Base-by-base conservation (phyloP, 2,888 invertebrate genomes). In the Pseudolycoriella hygida region DNA sequence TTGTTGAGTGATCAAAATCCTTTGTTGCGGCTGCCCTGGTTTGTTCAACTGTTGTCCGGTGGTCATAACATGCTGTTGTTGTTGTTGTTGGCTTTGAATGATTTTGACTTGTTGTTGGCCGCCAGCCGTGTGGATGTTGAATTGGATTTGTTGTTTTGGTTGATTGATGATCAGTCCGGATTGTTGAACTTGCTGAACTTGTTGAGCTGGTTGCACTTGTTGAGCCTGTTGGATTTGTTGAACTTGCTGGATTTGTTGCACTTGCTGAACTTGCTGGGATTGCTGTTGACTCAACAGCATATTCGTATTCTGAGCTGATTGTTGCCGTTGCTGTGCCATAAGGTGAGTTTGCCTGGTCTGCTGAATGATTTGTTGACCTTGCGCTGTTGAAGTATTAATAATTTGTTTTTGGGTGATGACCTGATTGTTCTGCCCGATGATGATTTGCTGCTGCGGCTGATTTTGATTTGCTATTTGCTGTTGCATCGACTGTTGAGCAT, bases 1-100 rank as follows among this genome's bases (percentile, higher is more conserved):
- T 51, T 76, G 76, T 39, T 74, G 74, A 44, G 67, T 73, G 58
- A 75, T 70, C 32, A 73, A 59, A 51, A 67, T 60, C 54, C 66
- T 49, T 12, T 14, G 12, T 3, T 17, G 17, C 3, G 17, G 25
- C 18, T 40, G 40, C 43, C 53, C 48, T 43, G 51, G 51, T 37
- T 56, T 55, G 20, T 56, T 55, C 17, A 51, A 50, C 14, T 51
- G 48, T 30, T 43, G 43, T 6, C 15, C n/a, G 5, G 40, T 12
- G 10, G 15, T 17, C 15, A 15, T 3, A 6, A 19, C 19, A 17
- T 43, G 37, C 11, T 20, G n/a, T 44, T 51, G 51, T 43, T 42
- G 47, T n/a, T 47, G 44, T 20, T 49, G 43, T 34, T 45, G 49
- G n/a, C 47, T 44, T 20, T 46, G 48, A 41, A 42, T 32, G 10